These are phyloP conservation scores for Thysanoteuthis rhombus DNA, from an alignment of 2,888 invertebrate species.

Conservation along the genomic window DNA sequence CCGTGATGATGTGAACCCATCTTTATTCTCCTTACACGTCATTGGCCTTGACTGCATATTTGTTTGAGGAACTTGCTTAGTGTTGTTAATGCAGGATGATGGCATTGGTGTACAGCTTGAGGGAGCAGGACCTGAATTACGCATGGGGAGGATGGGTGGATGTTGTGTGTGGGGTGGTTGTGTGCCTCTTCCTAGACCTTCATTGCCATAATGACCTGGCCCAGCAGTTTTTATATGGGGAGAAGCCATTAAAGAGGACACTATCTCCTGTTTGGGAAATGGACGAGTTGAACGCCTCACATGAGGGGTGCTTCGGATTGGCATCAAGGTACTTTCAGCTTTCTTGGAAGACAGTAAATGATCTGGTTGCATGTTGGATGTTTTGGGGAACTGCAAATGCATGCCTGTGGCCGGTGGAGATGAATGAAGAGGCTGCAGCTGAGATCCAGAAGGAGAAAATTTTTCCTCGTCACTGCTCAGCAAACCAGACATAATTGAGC, in stretches of 20 bases:
- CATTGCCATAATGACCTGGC: not conserved
- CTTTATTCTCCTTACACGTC: not conserved
- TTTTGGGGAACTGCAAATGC: not conserved
- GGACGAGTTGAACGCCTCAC: slow-evolving; percentile 27
- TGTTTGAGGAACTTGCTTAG: not conserved
- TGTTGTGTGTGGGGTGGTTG: not conserved
- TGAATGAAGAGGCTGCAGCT: not conserved
- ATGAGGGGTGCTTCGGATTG: slow-evolving; percentile 12
- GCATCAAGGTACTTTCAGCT: not conserved
- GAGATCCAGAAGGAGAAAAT: not conserved
- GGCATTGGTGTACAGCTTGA: not conserved
- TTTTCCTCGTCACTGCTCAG: not conserved
- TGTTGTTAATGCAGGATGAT: not conserved
- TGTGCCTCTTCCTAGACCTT: not conserved
- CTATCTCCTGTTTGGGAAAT: slow-evolving; percentile 23
- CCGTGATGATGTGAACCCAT: not conserved
- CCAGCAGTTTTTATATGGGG: not conserved
- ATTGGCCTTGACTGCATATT: not conserved
- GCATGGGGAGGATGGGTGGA: not conserved
- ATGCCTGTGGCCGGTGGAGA: not conserved
- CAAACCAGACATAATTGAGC: not conserved
- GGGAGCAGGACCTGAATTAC: not conserved
- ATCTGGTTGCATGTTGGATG: not conserved
- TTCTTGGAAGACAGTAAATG: slow-evolving; percentile 12
- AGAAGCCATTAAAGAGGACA: not conserved